Evolutionary conservation across 1,140 invertebrate species (phyloP).

Genomic region (Orussus abietinus): DNA sequence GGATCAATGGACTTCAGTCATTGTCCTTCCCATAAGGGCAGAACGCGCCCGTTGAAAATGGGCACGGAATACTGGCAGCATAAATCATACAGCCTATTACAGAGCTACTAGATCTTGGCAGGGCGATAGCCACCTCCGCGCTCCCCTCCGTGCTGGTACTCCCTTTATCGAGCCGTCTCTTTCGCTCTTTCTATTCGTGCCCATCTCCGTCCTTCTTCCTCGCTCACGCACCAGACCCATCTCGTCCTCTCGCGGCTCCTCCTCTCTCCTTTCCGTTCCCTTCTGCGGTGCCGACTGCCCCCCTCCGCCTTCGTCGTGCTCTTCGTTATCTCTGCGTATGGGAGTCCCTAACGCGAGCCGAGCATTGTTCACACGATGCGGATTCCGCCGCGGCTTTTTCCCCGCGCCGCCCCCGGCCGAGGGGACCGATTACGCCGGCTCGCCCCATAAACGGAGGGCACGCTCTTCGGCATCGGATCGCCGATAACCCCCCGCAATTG

Average conservation of each 20-base stretch:
- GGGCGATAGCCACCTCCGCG: constrained; percentile 31
- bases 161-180: constrained; percentile 17
- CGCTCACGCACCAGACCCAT: constrained; percentile 13
- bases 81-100: constrained; percentile 51
- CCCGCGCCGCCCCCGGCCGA: no score
- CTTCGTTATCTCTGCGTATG: no score
- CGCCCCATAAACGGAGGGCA: not conserved
- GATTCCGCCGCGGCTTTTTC: no score
- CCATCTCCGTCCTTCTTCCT: constrained; percentile 11
- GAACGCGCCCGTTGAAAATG: constrained; percentile 31
- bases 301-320: no score
- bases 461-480: constrained; percentile 1
- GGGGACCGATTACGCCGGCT: not conserved
- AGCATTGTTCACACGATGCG: not conserved
- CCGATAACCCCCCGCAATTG: not conserved
- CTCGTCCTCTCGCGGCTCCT: no score
- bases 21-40: constrained; percentile 31
- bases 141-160: constrained; percentile 16
- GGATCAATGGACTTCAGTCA: constrained; percentile 33
- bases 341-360: not conserved
- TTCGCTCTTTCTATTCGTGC: constrained; percentile 11
- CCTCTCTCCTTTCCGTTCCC: no score
- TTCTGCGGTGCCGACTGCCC: no score
- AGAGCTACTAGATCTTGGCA: constrained; percentile 40
- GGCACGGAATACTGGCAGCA: constrained; percentile 29